Evolutionary conservation across 2,797 vertebrate species (phyloP).

Genomic region (Megaceryle alcyon): DNA sequence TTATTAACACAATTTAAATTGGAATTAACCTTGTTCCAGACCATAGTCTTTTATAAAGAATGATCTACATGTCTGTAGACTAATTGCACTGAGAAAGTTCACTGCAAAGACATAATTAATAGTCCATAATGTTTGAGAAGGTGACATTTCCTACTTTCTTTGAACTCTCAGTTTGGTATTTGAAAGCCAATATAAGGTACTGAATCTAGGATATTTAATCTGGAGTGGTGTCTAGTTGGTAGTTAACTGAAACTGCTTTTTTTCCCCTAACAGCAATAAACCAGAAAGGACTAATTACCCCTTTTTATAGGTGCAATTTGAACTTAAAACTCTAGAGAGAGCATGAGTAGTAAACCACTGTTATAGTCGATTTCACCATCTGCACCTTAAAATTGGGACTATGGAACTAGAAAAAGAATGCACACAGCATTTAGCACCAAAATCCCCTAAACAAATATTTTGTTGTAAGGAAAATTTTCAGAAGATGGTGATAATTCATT

Average conservation of each 20-base stretch:
- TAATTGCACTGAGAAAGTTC: slow-evolving; percentile 67
- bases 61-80: slow-evolving; percentile 57
- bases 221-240: slow-evolving; percentile 51
- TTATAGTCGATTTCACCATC: slow-evolving; percentile 61
- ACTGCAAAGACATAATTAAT: slow-evolving; percentile 70
- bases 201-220: slow-evolving; percentile 62
- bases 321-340: slow-evolving; percentile 72
- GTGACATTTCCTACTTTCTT: slow-evolving; percentile 77
- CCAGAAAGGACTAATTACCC: slow-evolving; percentile 72
- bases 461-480: neutral
- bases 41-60: slow-evolving; percentile 66
- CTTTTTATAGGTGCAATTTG: slow-evolving; percentile 75
- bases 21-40: slow-evolving; percentile 68
- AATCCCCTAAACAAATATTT: neutral
- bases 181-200: slow-evolving; percentile 41
- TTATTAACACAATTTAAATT: slow-evolving; percentile 71
- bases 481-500: neutral
- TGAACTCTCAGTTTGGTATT: slow-evolving; percentile 63
- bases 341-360: slow-evolving; percentile 46
- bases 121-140: slow-evolving; percentile 71
- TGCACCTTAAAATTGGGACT: slow-evolving; percentile 63
- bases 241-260: slow-evolving; percentile 67
- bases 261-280: slow-evolving; percentile 72
- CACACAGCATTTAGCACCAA: neutral
- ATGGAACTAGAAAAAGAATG: slow-evolving; percentile 35